These are phyloP conservation scores for Tanypteryx hageni DNA, from an alignment of 2,888 invertebrate genomes.

Conservation along the genomic window DNA sequence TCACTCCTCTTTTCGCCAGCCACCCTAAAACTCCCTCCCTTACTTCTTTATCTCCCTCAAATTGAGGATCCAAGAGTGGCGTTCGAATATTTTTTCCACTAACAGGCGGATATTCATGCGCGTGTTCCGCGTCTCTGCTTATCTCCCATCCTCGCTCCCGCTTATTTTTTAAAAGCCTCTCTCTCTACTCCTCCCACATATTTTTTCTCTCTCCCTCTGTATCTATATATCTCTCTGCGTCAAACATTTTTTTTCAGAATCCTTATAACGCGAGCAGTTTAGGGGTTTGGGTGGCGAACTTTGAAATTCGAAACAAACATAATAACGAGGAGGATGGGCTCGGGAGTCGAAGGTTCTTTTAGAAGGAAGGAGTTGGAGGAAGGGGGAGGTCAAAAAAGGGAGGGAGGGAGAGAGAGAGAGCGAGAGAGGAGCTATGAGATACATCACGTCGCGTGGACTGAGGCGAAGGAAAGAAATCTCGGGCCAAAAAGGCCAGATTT, in stretches of 20 bases:
- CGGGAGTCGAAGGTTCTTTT: not conserved
- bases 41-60: too few relatives aligned
- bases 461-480: not conserved
- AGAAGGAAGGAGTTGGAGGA: not conserved
- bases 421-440: not conserved
- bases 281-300: not conserved
- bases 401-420: not conserved
- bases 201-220: too few relatives aligned
- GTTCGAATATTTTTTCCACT: constrained; percentile 4
- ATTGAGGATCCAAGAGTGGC: not conserved
- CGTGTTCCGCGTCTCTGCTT: not conserved
- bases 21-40: too few relatives aligned
- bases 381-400: not conserved
- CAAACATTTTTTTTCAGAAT: not conserved
- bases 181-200: too few relatives aligned
- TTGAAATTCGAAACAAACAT: constrained; percentile 61
- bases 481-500: constrained; percentile 49
- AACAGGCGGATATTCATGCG: not conserved
- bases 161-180: not conserved
- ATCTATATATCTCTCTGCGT: not conserved
- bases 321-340: constrained; percentile 39
- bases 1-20: too few relatives aligned
- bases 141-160: not conserved
- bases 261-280: not conserved
- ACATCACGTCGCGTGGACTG: not conserved